Conservation (phyloP, 2,797 vertebrate species). For the Trematomus bernacchii region DNA sequence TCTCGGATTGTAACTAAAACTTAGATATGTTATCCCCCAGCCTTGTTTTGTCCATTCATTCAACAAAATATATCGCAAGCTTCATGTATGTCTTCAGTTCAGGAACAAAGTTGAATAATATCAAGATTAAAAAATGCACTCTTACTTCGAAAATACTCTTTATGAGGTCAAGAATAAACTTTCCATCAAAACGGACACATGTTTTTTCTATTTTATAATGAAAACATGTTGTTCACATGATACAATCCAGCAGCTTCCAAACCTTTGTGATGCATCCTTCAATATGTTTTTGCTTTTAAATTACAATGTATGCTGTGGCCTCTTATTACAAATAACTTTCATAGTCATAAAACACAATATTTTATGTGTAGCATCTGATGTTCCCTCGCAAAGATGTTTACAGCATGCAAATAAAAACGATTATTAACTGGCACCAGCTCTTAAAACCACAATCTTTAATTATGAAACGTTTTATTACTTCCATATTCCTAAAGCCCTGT, state of each 20-base stretch:
- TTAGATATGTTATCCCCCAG: too few species aligned
- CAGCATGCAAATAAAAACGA: slow-evolving; percentile 26
- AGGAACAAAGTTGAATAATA: not conserved
- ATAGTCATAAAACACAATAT: not conserved
- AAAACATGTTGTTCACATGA: too few species aligned
- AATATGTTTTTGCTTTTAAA: not conserved
- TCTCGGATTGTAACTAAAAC: not conserved
- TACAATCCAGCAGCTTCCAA: not conserved
- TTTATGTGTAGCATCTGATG: not conserved
- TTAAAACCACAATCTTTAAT: slow-evolving; percentile 20
- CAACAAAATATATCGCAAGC: not conserved
- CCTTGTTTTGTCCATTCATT: not conserved
- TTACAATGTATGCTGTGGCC: not conserved
- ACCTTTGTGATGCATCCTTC: not conserved
- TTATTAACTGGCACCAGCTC: slow-evolving; percentile 20
- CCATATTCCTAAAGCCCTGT: not conserved
- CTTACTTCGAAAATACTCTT: too few species aligned
- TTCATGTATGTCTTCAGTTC: not conserved
- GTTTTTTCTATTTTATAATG: too few species aligned
- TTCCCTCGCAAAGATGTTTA: slow-evolving; percentile 22
- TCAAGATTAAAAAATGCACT: too few species aligned
- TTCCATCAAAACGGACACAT: too few species aligned
- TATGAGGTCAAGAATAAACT: too few species aligned
- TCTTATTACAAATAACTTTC: slow-evolving; percentile 5
- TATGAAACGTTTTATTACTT: slow-evolving; percentile 9